Evolutionary conservation across 1,140 invertebrate species (phyloP).

Genomic region (Thrips palmi): DNA sequence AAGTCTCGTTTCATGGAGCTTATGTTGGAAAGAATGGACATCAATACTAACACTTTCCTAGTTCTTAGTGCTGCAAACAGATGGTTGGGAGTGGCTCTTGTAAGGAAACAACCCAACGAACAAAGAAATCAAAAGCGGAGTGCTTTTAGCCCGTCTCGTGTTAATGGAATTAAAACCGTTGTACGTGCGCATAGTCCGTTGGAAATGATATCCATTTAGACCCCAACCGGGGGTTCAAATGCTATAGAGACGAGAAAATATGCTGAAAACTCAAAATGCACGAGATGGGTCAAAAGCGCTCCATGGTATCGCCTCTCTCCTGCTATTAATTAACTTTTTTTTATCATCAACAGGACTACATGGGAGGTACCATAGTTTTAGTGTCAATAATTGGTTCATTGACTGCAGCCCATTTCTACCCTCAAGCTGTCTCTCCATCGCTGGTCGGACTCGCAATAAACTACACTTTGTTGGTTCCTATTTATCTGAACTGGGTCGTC

Average conservation of each 20-base stretch:
- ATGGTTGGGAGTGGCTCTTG: slow-evolving; percentile 63
- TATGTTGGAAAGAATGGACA: slow-evolving; percentile 45
- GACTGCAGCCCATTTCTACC: slow-evolving; percentile 30
- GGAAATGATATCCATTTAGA: background rate
- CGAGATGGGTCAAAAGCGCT: background rate
- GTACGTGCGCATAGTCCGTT: background rate
- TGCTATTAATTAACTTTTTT: slow-evolving; percentile 5
- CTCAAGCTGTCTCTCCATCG: slow-evolving; percentile 34
- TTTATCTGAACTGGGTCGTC: slow-evolving; percentile 66
- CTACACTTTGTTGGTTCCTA: slow-evolving; percentile 60
- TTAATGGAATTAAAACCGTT: background rate
- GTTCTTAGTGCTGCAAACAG: slow-evolving; percentile 60
- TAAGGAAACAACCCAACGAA: slow-evolving; percentile 23
- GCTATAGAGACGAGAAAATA: too few relatives aligned
- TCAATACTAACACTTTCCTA: slow-evolving; percentile 54
- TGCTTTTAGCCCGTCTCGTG: background rate
- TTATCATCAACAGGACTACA: slow-evolving; percentile 46
- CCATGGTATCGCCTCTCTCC: background rate
- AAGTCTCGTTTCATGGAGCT: slow-evolving; percentile 40
- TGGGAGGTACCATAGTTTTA: slow-evolving; percentile 59
- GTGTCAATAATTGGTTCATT: slow-evolving; percentile 44
- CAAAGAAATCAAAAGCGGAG: background rate
- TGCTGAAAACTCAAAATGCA: background rate
- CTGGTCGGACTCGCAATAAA: slow-evolving; percentile 54
- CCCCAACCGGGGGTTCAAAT: too few relatives aligned